Evolutionary conservation across 2,113 vertebrate genomes (phyloP).

Genomic region (Phocoena phocoena): DNA sequence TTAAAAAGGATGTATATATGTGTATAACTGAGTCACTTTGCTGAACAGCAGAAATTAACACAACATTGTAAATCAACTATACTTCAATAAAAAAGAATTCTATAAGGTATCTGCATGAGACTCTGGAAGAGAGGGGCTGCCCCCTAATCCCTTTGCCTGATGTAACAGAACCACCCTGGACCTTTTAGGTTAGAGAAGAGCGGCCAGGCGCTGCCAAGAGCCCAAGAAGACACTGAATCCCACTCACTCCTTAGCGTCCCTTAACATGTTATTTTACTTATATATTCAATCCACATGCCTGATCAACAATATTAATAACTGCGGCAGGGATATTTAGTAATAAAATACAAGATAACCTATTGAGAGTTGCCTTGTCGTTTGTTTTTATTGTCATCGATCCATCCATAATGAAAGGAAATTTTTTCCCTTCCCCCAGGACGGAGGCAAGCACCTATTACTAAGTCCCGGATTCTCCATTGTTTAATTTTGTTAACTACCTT

Average conservation of each 20-base stretch:
- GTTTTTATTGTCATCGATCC: background rate
- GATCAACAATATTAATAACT: background rate
- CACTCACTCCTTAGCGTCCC: background rate
- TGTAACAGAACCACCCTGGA: background rate
- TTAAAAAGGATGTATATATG: background rate
- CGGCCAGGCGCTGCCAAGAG: background rate
- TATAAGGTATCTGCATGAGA: background rate
- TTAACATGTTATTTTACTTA: background rate
- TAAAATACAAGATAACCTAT: background rate
- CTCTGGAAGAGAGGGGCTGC: background rate
- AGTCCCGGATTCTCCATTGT: background rate
- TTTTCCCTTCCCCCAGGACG: background rate
- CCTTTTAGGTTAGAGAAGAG: background rate
- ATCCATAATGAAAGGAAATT: background rate
- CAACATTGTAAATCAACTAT: background rate
- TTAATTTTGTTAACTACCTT: background rate
- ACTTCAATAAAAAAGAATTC: background rate
- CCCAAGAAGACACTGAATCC: background rate
- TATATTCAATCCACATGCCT: background rate
- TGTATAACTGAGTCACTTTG: background rate
- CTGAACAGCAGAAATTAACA: background rate
- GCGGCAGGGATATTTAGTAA: background rate
- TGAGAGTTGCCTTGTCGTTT: background rate
- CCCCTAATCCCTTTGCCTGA: background rate
- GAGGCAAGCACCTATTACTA: background rate